Evolutionary conservation across 2,113 vertebrate species (phyloP).

Genomic region (Todiramphus saurophagus): DNA sequence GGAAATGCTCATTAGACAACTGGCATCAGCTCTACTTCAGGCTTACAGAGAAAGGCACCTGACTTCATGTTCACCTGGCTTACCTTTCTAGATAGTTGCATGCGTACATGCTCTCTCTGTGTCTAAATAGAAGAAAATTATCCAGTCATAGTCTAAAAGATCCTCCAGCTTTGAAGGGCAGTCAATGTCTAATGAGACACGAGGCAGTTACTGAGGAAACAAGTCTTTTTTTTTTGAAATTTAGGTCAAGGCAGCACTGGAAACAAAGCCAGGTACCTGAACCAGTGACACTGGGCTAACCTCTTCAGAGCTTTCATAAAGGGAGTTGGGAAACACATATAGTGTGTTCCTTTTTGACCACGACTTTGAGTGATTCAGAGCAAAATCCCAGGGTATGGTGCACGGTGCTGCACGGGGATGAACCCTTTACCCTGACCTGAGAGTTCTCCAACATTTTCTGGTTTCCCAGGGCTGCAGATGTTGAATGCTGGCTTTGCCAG

Average conservation of each 20-base stretch:
- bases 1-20: background rate
- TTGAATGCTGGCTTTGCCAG: background rate
- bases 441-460: background rate
- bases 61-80: background rate
- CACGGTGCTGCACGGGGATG: background rate
- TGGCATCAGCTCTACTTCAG: background rate
- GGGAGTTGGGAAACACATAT: background rate
- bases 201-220: background rate
- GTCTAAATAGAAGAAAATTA: background rate
- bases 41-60: background rate
- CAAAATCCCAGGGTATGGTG: background rate
- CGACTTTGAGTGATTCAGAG: accelerated
- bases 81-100: background rate
- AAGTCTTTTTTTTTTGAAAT: background rate
- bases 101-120: background rate
- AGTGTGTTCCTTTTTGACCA: background rate
- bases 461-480: background rate
- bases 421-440: background rate
- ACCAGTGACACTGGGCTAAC: background rate
- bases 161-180: background rate
- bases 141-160: background rate
- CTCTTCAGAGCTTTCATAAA: background rate
- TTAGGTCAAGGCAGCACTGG: background rate
- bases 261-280: background rate
- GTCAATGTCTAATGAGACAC: background rate